A percentile compares a stretch with the other conserved stretches of the same genome.
phyloP scores from a whole-genome alignment of 2,797 vertebrate species.

The Gymnopithys bicolor region DNA sequence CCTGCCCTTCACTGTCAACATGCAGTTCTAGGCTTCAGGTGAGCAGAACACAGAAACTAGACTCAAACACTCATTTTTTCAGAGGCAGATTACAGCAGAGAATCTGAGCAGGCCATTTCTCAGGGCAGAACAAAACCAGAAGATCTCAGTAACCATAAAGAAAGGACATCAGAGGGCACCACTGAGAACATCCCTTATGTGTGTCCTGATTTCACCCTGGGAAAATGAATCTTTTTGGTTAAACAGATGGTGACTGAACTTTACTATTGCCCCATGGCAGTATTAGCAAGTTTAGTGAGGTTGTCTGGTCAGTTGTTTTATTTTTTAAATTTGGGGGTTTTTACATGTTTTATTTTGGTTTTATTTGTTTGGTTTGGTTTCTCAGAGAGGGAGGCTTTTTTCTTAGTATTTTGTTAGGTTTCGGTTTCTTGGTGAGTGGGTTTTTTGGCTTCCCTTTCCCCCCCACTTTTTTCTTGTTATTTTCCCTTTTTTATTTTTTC shows the following conservation, averaged over 20 bases:
- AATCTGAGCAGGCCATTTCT: neutral
- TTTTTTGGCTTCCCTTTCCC: too few species aligned
- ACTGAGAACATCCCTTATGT: rapidly evolving
- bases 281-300: neutral
- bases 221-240: neutral
- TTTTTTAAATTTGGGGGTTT: too few species aligned
- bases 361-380: neutral
- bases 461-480: neutral
- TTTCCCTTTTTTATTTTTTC: neutral
- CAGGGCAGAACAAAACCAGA: neutral
- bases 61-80: neutral
- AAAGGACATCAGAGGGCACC: neutral
- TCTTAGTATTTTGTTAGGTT: neutral
- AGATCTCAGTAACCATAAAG: neutral
- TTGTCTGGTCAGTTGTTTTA: neutral
- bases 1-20: neutral
- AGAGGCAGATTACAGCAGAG: neutral
- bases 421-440: rapidly evolving
- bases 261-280: neutral
- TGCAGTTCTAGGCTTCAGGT: neutral
- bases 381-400: rapidly evolving
- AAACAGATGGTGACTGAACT: neutral
- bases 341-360: neutral
- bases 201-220: neutral
- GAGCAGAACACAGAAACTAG: rapidly evolving